Evolutionary conservation across 2,797 vertebrate species (phyloP), one percentile per base, ranked within the genome.

Genomic region (Coregonus suidteri): DNA sequence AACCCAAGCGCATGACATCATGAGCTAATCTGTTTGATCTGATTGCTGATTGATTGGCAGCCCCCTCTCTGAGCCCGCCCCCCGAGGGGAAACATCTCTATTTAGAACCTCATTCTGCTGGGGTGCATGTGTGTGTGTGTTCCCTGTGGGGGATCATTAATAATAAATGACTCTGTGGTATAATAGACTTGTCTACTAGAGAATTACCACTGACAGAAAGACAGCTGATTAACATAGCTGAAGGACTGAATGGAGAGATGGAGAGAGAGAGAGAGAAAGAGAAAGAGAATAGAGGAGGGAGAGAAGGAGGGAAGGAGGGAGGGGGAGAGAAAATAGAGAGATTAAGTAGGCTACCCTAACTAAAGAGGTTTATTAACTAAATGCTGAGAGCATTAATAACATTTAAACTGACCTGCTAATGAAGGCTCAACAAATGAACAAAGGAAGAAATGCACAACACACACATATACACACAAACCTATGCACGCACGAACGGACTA

Each of bases 161-260:
- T 93, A 92, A 93, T 92, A 91, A 92, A 93, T 92, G 92, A 92
- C 88, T 87, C 86, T 89, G 89, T 91, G 90, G 90, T 92, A 93
- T 91, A 93, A 92, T 93, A 92, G 91, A 93, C 88, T 89, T 81
- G 79, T 93, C 90, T 92, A 90, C 89, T 88, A 92, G 56, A 62
- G 18, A 92, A 93, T 93, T 91, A 92, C 89, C 89, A 88, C 87
- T 92, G 92, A 91, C 90, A 91, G 88, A 92, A 88, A 90, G 90
- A 90, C 88, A 86, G 89, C 90, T 92, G 92, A 92, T 92, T 92
- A 91, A 88, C 84, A 90, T 89, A 84, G 88, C 80, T 85, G 83
- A 83, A 87, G 85, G 85, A 88, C 83, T 90, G 91, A 90, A 86
- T 89, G 88, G 82, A 84, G 35, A 70, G 35, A 69, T 35, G 20